These are phyloP conservation scores for Spisula solida DNA, from an alignment of 2,888 invertebrate species.

Conservation along the genomic window DNA sequence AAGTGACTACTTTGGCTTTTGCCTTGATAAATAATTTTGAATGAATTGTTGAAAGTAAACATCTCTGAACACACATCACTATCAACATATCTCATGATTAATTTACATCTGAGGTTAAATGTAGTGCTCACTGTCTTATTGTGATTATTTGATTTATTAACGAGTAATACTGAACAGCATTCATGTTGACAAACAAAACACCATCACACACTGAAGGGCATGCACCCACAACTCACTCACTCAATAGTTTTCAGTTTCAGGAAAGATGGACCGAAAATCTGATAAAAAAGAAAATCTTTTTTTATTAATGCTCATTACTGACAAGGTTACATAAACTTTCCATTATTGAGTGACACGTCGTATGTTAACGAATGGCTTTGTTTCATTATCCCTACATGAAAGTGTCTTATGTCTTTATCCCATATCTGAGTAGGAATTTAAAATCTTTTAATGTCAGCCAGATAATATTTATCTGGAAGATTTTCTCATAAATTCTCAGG, in stretches of 20 bases:
- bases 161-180: too few species aligned
- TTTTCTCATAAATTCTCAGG: neutral
- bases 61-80: too few species aligned
- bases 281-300: neutral
- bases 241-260: neutral
- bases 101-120: neutral
- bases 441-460: neutral
- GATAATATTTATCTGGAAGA: neutral
- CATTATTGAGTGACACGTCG: slow-evolving; percentile 24
- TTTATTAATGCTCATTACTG: neutral
- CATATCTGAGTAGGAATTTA: neutral
- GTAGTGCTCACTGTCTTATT: too few species aligned
- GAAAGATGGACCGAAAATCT: neutral
- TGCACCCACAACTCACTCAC: neutral
- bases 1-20: too few species aligned
- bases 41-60: too few species aligned
- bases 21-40: too few species aligned
- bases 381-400: slow-evolving; percentile 2
- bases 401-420: neutral
- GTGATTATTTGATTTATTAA: too few species aligned
- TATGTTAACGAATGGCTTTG: neutral
- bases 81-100: neutral
- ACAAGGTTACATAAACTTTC: slow-evolving; percentile 17
- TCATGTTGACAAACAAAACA: neutral
- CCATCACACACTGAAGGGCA: neutral